Evolutionary conservation across 2,797 vertebrate genomes (phyloP).

Genomic region (Paedocypris micromegethes): DNA sequence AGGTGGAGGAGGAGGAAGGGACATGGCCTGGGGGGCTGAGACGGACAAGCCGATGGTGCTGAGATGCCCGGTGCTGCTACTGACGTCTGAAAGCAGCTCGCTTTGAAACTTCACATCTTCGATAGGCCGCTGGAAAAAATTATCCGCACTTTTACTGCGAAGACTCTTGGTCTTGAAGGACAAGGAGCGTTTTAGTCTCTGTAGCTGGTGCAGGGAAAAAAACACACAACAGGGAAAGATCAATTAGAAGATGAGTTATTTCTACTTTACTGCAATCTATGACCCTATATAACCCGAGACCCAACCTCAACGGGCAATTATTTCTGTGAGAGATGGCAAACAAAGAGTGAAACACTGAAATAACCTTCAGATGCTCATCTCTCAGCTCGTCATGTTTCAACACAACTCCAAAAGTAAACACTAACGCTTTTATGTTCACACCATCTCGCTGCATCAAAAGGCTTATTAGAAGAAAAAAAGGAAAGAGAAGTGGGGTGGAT

Average conservation of each 20-base stretch:
- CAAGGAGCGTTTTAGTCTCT: constrained; percentile 91
- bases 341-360: constrained; percentile 11
- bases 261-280: no score
- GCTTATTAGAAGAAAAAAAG: constrained; percentile 13
- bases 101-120: constrained; percentile 77
- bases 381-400: constrained; percentile 5
- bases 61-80: constrained; percentile 79
- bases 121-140: constrained; percentile 87
- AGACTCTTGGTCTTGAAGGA: constrained; percentile 98
- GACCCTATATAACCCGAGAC: background rate
- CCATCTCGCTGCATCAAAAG: constrained; percentile 13
- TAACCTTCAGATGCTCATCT: constrained; percentile 10
- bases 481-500: constrained; percentile 4
- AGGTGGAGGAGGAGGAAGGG: constrained; percentile 54
- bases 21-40: constrained; percentile 61
- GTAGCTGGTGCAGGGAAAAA: constrained; percentile 72
- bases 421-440: background rate
- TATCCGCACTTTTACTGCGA: constrained; percentile 96
- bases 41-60: constrained; percentile 65
- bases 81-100: constrained; percentile 79
- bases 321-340: constrained; percentile 6
- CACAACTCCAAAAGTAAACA: constrained; percentile 2
- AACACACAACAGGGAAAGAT: constrained; percentile 11
- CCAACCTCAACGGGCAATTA: constrained; percentile 2
- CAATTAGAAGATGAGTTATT: no score